These are phyloP conservation scores for Drosophila orosa DNA, from an alignment of 1,140 invertebrate genomes.

Conservation along the genomic window DNA sequence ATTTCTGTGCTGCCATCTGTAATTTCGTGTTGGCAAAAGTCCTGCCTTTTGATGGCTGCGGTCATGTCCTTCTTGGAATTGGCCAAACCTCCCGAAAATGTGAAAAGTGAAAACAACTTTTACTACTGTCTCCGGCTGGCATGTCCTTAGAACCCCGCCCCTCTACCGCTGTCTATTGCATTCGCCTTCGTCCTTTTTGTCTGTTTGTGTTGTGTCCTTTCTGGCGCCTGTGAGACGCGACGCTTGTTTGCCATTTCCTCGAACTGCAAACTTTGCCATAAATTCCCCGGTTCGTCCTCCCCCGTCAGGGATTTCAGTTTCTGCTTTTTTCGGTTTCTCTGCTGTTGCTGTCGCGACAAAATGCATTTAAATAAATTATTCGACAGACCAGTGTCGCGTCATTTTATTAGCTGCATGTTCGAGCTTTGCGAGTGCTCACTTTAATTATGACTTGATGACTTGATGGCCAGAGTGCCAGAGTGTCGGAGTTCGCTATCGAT, in stretches of 20 bases:
- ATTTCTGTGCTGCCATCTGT: slow-evolving; percentile 23
- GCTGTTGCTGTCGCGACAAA: slow-evolving; percentile 75
- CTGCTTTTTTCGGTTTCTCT: slow-evolving; percentile 36
- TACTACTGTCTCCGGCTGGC: slow-evolving; percentile 51
- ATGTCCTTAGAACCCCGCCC: neutral
- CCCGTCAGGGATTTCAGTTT: slow-evolving; percentile 27
- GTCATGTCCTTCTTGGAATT: slow-evolving; percentile 72
- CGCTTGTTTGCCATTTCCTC: slow-evolving; percentile 81
- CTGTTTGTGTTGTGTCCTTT: slow-evolving; percentile 27
- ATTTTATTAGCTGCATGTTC: slow-evolving; percentile 72
- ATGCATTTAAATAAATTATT: slow-evolving; percentile 84
- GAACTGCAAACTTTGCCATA: slow-evolving; percentile 73
- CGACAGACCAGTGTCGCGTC: slow-evolving; percentile 78
- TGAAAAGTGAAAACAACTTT: slow-evolving; percentile 84
- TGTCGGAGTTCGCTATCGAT: slow-evolving; percentile 26
- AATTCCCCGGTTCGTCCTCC: slow-evolving; percentile 61
- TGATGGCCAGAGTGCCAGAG: slow-evolving; percentile 29
- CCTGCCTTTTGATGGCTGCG: slow-evolving; percentile 57
- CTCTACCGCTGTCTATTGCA: slow-evolving; percentile 42
- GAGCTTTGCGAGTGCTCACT: slow-evolving; percentile 35
- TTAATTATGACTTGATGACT: slow-evolving; percentile 63
- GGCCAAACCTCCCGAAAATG: slow-evolving; percentile 53
- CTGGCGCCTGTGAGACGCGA: slow-evolving; percentile 68
- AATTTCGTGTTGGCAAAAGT: slow-evolving; percentile 55
- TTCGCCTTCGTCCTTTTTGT: slow-evolving; percentile 45